Conservation (phyloP, 2,797 vertebrate species). For the Catharus ustulatus region DNA sequence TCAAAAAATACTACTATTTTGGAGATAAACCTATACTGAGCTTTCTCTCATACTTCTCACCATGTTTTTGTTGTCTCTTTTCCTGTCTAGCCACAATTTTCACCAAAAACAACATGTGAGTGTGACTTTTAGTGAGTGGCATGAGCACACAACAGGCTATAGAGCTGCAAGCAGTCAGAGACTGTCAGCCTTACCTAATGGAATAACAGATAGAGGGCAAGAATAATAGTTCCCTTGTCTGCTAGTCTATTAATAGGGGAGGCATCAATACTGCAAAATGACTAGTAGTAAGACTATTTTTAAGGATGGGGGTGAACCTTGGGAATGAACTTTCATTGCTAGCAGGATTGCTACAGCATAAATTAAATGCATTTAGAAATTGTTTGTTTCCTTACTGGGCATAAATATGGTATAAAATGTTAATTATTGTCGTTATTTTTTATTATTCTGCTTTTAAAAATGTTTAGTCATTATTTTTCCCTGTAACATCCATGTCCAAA, state of each 20-base stretch:
- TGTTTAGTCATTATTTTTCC: constrained; percentile 70
- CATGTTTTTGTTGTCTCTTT: constrained; percentile 51
- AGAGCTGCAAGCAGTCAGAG: constrained; percentile 18
- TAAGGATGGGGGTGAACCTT: constrained; percentile 38
- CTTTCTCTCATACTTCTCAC: neutral
- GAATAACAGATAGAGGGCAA: constrained; percentile 71
- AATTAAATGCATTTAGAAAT: constrained; percentile 59
- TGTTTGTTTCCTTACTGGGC: constrained; percentile 18
- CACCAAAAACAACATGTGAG: constrained; percentile 61
- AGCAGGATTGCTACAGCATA: constrained; percentile 11
- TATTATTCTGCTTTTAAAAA: constrained; percentile 62
- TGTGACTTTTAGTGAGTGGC: constrained; percentile 37
- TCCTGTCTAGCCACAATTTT: constrained; percentile 65
- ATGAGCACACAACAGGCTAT: constrained; percentile 35
- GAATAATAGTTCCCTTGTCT: constrained; percentile 73
- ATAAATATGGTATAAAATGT: constrained; percentile 26
- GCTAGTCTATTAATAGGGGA: constrained; percentile 70
- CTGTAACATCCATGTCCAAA: constrained; percentile 73
- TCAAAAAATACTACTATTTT: constrained; percentile 48
- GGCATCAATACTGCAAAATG: constrained; percentile 73
- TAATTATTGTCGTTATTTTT: constrained; percentile 71
- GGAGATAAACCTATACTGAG: constrained; percentile 25
- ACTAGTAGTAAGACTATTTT: constrained; percentile 72
- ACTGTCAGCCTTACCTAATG: constrained; percentile 67
- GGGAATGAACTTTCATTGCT: constrained; percentile 60